Evolutionary conservation across 2,797 vertebrate species (phyloP), one percentile per base, ranked within the genome.

Genomic region (Spinus pinus): DNA sequence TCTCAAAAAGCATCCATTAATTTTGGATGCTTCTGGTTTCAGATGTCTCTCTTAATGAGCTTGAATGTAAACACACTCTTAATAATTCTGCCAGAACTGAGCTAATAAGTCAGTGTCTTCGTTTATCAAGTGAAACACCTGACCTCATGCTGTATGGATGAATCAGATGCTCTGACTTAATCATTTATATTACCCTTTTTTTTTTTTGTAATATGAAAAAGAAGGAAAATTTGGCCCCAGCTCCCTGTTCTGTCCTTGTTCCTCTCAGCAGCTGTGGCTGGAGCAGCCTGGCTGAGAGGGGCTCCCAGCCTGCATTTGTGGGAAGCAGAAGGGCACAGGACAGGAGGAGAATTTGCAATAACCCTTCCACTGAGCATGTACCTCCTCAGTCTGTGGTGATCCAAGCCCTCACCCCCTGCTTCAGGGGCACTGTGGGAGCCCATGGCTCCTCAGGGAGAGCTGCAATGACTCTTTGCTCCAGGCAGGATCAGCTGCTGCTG

Each of bases 41-140:
- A 91, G 91, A 94, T 91, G 77, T 86, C 79, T 94, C 85, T 69
- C 87, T 90, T 96, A 96, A 95, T 94, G 94, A 96, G 82, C 79
- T 70, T 61, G 82, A 94, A 91, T 93, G 95, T 91, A 96, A 96
- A 96, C 91, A 94, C 3, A 10, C 57, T 93, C 80, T 96, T 93
- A 91, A 93, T 91, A 94, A 96, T 89, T 96, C 91, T 96, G 95
- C 94, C 95, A 94, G 91, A 95, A 94, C 53, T 50, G 72, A 84
- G 79, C 81, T 94, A 96, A 81, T 88, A 95, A 94, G 85, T 86
- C 1, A 14, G 46, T 60, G 72, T 88, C 93, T 96, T 95, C 46
- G 91, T 95, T 96, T 94, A 94, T 94, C 94, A 95, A 91, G 65
- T 61, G 85, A 49, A 94, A 91, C 79, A 93, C 79, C 75, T 87